Percentiles rank a stretch among this genome's conserved stretches.
Evolutionary conservation across 1,140 invertebrate genomes (phyloP).

Genomic region (Platyura marginata): DNA sequence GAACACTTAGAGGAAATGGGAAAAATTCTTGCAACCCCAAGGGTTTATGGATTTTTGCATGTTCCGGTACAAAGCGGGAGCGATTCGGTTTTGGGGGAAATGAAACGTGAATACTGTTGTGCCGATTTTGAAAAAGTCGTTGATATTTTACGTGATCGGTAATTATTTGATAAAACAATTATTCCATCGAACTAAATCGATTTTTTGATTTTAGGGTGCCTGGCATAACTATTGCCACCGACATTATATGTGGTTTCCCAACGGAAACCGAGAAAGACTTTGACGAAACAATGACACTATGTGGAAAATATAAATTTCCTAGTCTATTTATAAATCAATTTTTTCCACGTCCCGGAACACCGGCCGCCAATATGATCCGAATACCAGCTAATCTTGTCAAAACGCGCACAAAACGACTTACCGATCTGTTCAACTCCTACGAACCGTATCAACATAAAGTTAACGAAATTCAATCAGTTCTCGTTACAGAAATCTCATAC

Average conservation of each 20-base stretch:
- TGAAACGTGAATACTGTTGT: constrained; percentile 88
- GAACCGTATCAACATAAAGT: constrained; percentile 62
- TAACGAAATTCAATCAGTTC: constrained; percentile 56
- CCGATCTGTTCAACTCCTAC: constrained; percentile 85
- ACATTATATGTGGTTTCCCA: constrained; percentile 97
- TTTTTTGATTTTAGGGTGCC: constrained; percentile 61
- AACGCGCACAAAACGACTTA: constrained; percentile 68
- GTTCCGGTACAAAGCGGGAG: constrained; percentile 94
- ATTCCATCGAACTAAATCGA: no score
- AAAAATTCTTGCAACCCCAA: constrained; percentile 68
- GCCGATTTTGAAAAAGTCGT: constrained; percentile 82
- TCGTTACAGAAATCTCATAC: constrained; percentile 87
- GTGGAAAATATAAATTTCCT: constrained; percentile 78
- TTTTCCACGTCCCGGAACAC: constrained; percentile 87
- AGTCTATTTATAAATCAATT: constrained; percentile 97
- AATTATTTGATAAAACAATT: no score
- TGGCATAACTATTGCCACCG: constrained; percentile 86
- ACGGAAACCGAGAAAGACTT: constrained; percentile 90
- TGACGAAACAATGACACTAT: constrained; percentile 68
- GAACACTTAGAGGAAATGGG: constrained; percentile 87
- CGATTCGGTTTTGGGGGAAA: constrained; percentile 81
- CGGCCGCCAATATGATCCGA: constrained; percentile 73
- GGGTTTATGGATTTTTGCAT: constrained; percentile 91
- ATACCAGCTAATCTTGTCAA: constrained; percentile 73
- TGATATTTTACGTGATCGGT: constrained; percentile 55